These are phyloP conservation scores for Argyra leucocephala DNA, from an alignment of 2,888 invertebrate species.

Conservation along the genomic window DNA sequence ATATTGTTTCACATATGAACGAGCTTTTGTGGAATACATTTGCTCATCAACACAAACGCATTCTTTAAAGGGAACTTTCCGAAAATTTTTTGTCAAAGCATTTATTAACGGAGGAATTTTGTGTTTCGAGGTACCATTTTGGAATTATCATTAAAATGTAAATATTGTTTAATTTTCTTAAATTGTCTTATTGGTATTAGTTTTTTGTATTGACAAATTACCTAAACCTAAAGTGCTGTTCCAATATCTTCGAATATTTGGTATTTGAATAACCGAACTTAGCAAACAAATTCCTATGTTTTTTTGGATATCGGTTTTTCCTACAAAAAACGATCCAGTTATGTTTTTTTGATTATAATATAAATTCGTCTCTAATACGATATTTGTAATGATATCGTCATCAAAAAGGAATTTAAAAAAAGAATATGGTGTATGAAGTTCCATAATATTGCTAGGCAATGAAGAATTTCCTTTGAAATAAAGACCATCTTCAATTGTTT, in stretches of 20 bases:
- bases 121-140: conserved; percentile 12
- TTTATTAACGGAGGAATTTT: conserved; percentile 22
- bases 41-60: conserved; percentile 23
- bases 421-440: background rate
- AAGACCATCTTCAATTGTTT: background rate
- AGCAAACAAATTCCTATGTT: conserved; percentile 14
- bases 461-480: background rate
- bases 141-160: conserved; percentile 21
- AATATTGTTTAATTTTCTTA: conserved; percentile 19
- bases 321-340: conserved; percentile 7
- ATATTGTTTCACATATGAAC: conserved; percentile 25
- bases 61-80: conserved; percentile 20
- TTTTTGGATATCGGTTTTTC: conserved; percentile 13
- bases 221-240: conserved; percentile 11
- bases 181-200: conserved; percentile 17
- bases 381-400: background rate
- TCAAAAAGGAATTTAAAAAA: conserved; percentile 4
- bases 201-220: conserved; percentile 10
- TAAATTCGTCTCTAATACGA: background rate
- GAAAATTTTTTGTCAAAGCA: conserved; percentile 9
- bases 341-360: background rate
- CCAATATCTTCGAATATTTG: conserved; percentile 13
- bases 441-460: background rate
- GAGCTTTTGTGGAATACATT: conserved; percentile 9
- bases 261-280: background rate